These are phyloP conservation scores for Contarinia nasturtii DNA, from an alignment of 1,140 invertebrate species.

Conservation along the genomic window DNA sequence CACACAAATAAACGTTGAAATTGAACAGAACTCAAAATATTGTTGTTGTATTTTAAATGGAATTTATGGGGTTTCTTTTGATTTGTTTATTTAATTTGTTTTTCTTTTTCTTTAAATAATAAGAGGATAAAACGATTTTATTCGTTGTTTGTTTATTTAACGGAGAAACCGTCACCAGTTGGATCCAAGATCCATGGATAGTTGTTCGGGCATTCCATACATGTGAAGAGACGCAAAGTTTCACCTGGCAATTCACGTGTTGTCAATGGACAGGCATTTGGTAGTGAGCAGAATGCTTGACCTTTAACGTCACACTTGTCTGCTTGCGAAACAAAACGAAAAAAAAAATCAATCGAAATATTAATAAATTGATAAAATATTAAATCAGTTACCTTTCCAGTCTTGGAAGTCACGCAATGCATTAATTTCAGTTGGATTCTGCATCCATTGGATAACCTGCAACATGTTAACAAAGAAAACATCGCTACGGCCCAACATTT, in stretches of 20 bases:
- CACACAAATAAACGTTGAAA: too few species aligned
- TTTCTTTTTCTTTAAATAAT: too few species aligned
- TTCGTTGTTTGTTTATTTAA: constrained; percentile 22
- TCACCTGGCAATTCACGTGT: constrained; percentile 82
- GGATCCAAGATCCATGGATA: constrained; percentile 91
- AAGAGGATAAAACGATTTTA: too few species aligned
- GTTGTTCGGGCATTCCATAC: constrained; percentile 89
- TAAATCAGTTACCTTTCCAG: constrained; percentile 63
- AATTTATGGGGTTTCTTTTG: too few species aligned
- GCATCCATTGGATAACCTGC: constrained; percentile 96
- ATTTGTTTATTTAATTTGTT: too few species aligned
- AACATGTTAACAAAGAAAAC: constrained; percentile 88
- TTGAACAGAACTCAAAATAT: too few species aligned
- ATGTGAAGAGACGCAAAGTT: constrained; percentile 79
- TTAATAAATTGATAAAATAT: too few species aligned
- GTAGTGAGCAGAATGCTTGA: constrained; percentile 76
- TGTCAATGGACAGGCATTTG: constrained; percentile 74
- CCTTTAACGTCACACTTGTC: constrained; percentile 90
- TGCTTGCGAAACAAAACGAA: too few species aligned
- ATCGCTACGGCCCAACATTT: constrained; percentile 73
- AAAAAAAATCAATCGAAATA: too few species aligned
- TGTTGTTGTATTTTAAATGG: too few species aligned
- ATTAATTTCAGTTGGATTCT: constrained; percentile 77
- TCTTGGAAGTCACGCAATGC: constrained; percentile 77
- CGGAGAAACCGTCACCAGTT: constrained; percentile 81